Percentiles rank a stretch among this genome's conserved stretches.
Conservation (phyloP, 1,140 invertebrate species). For the Heliconius nattereri region DNA sequence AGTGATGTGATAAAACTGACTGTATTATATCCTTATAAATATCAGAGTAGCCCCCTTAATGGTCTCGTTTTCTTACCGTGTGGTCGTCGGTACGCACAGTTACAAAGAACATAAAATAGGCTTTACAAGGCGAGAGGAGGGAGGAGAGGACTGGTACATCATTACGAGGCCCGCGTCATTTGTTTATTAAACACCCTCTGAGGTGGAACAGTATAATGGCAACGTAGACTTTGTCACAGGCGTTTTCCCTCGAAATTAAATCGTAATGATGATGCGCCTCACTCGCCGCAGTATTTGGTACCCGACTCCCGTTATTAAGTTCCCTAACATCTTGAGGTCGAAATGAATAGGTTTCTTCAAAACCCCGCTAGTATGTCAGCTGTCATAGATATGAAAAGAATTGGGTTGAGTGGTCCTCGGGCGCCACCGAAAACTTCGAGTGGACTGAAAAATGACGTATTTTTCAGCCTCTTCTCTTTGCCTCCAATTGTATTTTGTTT, state of each 20-base stretch:
- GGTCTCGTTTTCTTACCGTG: conserved; percentile 29
- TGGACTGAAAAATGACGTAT: conserved; percentile 47
- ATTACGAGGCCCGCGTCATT: conserved; percentile 74
- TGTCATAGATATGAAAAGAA: conserved; percentile 78
- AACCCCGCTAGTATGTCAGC: conserved; percentile 67
- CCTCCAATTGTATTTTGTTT: conserved; percentile 36
- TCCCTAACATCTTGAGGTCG: conserved; percentile 73
- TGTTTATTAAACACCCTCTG: conserved; percentile 79
- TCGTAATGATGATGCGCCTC: conserved; percentile 76
- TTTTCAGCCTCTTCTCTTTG: conserved; percentile 45
- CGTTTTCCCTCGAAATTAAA: conserved; percentile 77
- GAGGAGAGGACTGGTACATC: conserved; percentile 55
- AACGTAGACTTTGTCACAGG: conserved; percentile 72
- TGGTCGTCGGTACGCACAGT: conserved; percentile 40
- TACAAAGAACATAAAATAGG: conserved; percentile 61
- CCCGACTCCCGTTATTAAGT: conserved; percentile 73
- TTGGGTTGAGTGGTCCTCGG: conserved; percentile 66
- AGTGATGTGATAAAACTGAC: conserved; percentile 22
- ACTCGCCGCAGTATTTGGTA: conserved; percentile 62
- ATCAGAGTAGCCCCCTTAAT: conserved; percentile 32
- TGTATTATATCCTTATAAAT: conserved; percentile 35
- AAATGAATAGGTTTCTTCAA: conserved; percentile 78
- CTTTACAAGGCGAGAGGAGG: conserved; percentile 55
- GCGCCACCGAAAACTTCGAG: conserved; percentile 55
- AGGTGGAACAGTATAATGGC: conserved; percentile 78